Conservation (phyloP, 2,888 invertebrate species). For the Ochropleura plecta region DNA sequence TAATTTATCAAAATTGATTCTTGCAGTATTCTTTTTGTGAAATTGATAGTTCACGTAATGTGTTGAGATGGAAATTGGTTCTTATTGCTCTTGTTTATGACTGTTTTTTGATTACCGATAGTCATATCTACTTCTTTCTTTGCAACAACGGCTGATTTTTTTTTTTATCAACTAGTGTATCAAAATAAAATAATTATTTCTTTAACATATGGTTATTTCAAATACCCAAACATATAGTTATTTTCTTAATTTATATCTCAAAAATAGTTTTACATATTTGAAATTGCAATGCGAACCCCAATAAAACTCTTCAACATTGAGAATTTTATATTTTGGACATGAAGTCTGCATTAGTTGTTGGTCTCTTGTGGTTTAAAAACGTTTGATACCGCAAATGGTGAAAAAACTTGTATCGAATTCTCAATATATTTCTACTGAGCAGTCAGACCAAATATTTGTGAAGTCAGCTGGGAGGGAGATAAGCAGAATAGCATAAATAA, state of each 20-base stretch:
- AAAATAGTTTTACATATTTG: background rate
- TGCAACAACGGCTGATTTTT: background rate
- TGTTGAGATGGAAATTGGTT: background rate
- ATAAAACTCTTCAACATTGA: conserved; percentile 50
- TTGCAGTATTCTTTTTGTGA: background rate
- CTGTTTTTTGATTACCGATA: background rate
- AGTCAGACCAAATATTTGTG: conserved; percentile 57
- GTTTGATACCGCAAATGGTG: conserved; percentile 63
- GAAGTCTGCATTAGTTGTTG: conserved; percentile 61
- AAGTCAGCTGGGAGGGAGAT: conserved; percentile 65
- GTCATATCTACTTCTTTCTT: background rate
- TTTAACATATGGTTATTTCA: too few relatives aligned
- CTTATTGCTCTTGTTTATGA: background rate
- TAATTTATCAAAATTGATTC: background rate
- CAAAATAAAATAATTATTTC: too few relatives aligned
- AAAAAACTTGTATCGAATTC: conserved; percentile 64
- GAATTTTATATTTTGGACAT: conserved; percentile 60
- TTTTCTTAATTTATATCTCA: background rate
- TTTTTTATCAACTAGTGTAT: background rate
- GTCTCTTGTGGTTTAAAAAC: conserved; percentile 60
- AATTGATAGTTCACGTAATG: background rate
- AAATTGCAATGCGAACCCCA: conserved; percentile 16
- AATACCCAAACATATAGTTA: too few relatives aligned
- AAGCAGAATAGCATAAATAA: conserved; percentile 61
- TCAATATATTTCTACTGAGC: conserved; percentile 58